These are phyloP conservation scores for Stercorarius parasiticus DNA, from an alignment of 2,113 vertebrate species.

Conservation along the genomic window DNA sequence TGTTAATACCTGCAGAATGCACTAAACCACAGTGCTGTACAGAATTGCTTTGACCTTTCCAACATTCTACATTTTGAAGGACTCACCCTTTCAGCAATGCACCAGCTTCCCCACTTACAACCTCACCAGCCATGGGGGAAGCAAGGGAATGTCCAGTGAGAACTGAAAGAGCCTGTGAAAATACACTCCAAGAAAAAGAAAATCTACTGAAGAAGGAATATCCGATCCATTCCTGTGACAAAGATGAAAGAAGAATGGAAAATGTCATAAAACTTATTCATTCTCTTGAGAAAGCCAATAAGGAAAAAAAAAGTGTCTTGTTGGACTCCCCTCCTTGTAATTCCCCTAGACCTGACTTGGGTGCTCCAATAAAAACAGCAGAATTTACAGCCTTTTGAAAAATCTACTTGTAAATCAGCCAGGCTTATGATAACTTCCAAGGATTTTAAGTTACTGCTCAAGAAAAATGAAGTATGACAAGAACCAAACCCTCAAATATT, in stretches of 20 bases:
- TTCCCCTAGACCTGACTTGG: neutral
- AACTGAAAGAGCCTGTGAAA: neutral
- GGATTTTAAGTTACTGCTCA: neutral
- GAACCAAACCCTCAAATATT: neutral
- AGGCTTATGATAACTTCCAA: neutral
- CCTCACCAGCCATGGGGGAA: neutral
- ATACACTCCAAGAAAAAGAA: neutral
- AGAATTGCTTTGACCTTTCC: constrained; percentile 40
- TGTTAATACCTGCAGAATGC: neutral
- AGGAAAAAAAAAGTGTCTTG: neutral
- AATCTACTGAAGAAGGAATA: neutral
- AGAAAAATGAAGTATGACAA: neutral
- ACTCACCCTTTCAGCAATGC: neutral
- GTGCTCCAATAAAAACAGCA: neutral
- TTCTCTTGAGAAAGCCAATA: neutral
- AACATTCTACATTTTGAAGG: neutral
- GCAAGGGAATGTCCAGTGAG: neutral
- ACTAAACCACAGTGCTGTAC: neutral
- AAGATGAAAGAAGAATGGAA: neutral
- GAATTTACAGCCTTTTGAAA: neutral
- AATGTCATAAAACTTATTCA: neutral
- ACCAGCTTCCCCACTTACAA: neutral
- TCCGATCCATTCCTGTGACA: neutral
- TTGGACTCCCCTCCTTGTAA: neutral
- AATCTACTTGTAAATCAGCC: neutral